phyloP scores from a whole-genome alignment of 1,140 invertebrate genomes.

The Drosophila elegans region DNA sequence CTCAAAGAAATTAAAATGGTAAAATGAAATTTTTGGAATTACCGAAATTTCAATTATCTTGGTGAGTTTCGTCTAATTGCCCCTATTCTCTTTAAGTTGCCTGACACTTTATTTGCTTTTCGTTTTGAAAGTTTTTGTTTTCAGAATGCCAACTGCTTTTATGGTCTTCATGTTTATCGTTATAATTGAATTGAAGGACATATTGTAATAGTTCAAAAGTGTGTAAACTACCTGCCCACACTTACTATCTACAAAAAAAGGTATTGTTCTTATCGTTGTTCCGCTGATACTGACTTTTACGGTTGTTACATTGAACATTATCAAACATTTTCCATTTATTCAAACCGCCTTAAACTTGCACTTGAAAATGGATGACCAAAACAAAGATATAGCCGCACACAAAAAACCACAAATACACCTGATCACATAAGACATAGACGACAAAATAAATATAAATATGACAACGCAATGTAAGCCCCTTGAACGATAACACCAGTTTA shows the following conservation, averaged over 20 bases:
- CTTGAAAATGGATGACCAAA: conserved; percentile 39
- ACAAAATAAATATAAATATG: conserved; percentile 24
- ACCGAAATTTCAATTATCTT: too few relatives aligned
- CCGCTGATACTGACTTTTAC: not conserved
- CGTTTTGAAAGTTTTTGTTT: too few relatives aligned
- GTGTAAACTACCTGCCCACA: too few relatives aligned
- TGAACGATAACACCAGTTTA: conserved; percentile 45
- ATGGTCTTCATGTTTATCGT: too few relatives aligned
- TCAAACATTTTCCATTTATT: conserved; percentile 56
- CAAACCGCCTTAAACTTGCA: conserved; percentile 35
- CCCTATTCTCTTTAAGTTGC: too few relatives aligned
- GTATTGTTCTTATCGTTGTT: conserved; percentile 3
- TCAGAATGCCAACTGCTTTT: too few relatives aligned
- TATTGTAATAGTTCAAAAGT: too few relatives aligned
- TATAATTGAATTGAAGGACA: too few relatives aligned
- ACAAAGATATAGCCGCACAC: conserved; percentile 12
- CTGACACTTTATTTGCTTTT: too few relatives aligned
- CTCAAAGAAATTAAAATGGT: too few relatives aligned
- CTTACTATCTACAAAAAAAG: conserved; percentile 27
- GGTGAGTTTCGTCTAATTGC: too few relatives aligned
- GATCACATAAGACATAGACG: conserved; percentile 4
- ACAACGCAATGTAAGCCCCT: conserved; percentile 56
- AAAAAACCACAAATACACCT: conserved; percentile 27
- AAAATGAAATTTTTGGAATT: too few relatives aligned
- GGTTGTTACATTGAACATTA: conserved; percentile 27